A percentile compares a stretch with the other conserved stretches of the same genome.
phyloP scores from a whole-genome alignment of 1,140 invertebrate species.

The Ruditapes philippinarum region DNA sequence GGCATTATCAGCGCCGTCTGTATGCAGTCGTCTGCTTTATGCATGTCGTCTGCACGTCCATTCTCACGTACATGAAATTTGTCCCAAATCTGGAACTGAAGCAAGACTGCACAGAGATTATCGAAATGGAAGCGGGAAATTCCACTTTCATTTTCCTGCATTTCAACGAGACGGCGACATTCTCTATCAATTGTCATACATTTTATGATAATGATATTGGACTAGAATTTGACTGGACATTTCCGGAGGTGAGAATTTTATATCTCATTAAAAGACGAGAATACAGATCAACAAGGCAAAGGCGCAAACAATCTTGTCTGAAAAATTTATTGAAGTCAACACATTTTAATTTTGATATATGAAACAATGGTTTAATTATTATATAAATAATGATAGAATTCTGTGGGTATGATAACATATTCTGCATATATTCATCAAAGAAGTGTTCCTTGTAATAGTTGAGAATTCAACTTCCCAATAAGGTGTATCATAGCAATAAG shows the following conservation, averaged over 20 bases:
- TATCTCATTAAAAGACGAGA: too few species aligned
- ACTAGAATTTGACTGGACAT: conserved; percentile 55
- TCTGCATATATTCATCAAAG: too few species aligned
- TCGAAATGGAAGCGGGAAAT: conserved; percentile 6
- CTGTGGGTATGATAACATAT: too few species aligned
- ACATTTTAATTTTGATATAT: too few species aligned
- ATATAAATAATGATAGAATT: too few species aligned
- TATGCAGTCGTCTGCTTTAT: conserved; percentile 33
- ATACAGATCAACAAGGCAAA: too few species aligned
- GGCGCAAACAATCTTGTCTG: too few species aligned
- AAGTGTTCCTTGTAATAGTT: too few species aligned
- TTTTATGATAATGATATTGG: conserved; percentile 50
- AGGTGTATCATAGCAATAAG: too few species aligned
- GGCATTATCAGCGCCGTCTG: conserved; percentile 50
- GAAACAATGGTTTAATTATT: too few species aligned
- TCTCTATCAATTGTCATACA: conserved; percentile 22
- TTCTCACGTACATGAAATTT: conserved; percentile 39
- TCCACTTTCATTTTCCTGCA: neutral
- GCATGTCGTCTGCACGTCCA: conserved; percentile 49
- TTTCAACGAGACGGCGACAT: conserved; percentile 27
- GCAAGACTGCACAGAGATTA: conserved; percentile 35
- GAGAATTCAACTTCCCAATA: too few species aligned
- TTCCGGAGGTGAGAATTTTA: conserved; percentile 36
- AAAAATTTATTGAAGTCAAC: too few species aligned
- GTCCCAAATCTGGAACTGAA: conserved; percentile 38